These are phyloP conservation scores for Balearica regulorum DNA, from an alignment of 2,797 vertebrate species.

Conservation along the genomic window DNA sequence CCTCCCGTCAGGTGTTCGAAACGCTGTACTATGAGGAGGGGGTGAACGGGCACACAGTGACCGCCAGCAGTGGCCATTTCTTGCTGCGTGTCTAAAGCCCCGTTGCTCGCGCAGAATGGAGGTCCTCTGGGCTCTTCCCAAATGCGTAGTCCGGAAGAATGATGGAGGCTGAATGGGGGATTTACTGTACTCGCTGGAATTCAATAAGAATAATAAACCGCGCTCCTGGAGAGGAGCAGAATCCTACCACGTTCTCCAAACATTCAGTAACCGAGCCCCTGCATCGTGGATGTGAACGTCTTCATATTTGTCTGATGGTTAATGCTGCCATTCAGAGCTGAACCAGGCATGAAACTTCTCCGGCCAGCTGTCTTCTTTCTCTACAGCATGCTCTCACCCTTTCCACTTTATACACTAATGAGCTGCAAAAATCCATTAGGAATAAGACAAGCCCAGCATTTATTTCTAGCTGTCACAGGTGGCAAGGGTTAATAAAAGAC, in stretches of 20 bases:
- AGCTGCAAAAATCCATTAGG: neutral
- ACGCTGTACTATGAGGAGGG: neutral
- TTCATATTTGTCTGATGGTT: neutral
- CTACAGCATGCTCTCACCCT: neutral
- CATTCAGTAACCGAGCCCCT: neutral
- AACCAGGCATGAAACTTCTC: neutral
- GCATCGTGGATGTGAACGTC: accelerated
- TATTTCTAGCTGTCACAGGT: neutral
- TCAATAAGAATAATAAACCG: neutral
- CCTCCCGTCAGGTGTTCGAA: neutral
- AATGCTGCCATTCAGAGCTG: neutral
- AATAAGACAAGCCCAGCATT: neutral
- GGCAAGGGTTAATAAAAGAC: conserved; percentile 42
- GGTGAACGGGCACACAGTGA: neutral
- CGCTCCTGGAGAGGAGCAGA: neutral
- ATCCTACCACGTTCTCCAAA: neutral
- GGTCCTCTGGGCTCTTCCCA: neutral
- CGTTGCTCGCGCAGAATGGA: neutral
- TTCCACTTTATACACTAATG: neutral
- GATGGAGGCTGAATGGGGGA: neutral
- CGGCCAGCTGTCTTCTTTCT: neutral
- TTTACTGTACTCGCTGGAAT: conserved; percentile 9
- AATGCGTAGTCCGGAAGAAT: neutral
- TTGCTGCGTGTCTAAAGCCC: neutral
- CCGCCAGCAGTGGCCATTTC: neutral